Base-by-base conservation (phyloP, 2,888 invertebrate species). In the Eupithecia vulgata region DNA sequence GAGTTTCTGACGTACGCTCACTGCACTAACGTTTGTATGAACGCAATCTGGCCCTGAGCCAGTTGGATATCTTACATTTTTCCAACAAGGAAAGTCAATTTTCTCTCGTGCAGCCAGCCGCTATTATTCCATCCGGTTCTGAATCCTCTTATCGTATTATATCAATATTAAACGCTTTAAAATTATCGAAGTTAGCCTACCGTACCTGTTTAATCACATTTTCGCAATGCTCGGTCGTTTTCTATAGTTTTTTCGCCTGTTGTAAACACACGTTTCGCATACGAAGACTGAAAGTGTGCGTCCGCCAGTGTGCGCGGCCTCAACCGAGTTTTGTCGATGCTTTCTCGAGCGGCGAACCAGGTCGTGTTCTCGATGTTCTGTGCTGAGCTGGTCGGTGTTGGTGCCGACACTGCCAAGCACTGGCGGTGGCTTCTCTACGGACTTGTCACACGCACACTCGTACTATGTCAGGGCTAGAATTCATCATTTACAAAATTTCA, bases 321-420 rank as follows among this genome's bases (percentile, higher is more conserved):
- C 94, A 94, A 94, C 94, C 94, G 94, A 91, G 93, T 93, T 94
- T 93, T 91, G 92, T 90, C 91, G 93, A 92, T 94, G 94, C 94
- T 94, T 94, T 94, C 94, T 94, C 94, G 92, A 87, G 90, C 90
- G 91, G 87, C 89, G 90, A 94, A 94, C 91, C 94, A 89, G 94
- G 94, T 94, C 94, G 94, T 91, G 94, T 89, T 91, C 94, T 93
- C 93, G 92, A 91, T 93, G 93, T 87, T 87, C 85, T 84, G 82
- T 85, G 88, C 87, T 87, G 89, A 83, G 87, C 85, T 87, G 85
- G 83, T 83, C 83, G 82, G 81, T 74, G 45, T 61, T 40, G 45
- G 77, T 73, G 75, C 74, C 71, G 74, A 67, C 74, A 68, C 72
- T 74, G 75, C 77, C 80, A 73, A 75, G 80, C 78, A 80, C 80